phyloP scores from a whole-genome alignment of 2,113 vertebrate genomes.

The Oenanthe oenanthe region DNA sequence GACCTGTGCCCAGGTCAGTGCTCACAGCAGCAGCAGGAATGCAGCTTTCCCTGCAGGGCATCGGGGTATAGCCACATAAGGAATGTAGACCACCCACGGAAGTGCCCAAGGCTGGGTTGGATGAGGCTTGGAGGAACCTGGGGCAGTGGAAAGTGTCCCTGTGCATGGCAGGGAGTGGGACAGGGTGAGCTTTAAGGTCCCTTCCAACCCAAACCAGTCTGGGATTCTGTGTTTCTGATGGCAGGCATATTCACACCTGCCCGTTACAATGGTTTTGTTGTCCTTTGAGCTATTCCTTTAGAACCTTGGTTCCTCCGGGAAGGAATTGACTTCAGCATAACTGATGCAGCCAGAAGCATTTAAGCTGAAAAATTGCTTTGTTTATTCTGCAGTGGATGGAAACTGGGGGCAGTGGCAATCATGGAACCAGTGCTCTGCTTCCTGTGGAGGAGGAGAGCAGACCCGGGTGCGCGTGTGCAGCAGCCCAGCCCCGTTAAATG shows the following conservation, averaged over 20 bases:
- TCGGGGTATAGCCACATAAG: accelerated
- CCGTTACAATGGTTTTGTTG: not conserved
- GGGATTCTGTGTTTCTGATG: not conserved
- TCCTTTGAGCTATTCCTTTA: not conserved
- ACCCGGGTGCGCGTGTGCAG: conserved; percentile 84
- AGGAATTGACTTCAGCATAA: not conserved
- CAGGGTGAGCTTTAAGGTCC: not conserved
- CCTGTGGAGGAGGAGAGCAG: conserved; percentile 90
- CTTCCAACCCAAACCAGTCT: not conserved
- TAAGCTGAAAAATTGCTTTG: not conserved
- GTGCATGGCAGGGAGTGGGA: accelerated
- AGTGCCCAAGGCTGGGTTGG: not conserved
- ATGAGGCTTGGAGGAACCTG: accelerated
- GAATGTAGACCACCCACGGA: accelerated
- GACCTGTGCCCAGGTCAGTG: conserved; percentile 85
- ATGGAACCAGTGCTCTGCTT: conserved; percentile 88
- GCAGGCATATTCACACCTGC: not conserved
- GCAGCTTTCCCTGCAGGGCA: not conserved
- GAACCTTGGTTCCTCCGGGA: not conserved
- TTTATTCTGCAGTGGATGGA: conserved; percentile 84
- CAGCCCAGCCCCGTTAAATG: conserved; percentile 75
- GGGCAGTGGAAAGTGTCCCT: not conserved
- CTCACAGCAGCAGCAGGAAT: not conserved
- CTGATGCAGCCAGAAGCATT: not conserved
- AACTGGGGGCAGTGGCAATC: conserved; percentile 90